Conservation (phyloP, 64 coral and sea anemone genomes). For the Dendrophyllia cribrosa region DNA sequence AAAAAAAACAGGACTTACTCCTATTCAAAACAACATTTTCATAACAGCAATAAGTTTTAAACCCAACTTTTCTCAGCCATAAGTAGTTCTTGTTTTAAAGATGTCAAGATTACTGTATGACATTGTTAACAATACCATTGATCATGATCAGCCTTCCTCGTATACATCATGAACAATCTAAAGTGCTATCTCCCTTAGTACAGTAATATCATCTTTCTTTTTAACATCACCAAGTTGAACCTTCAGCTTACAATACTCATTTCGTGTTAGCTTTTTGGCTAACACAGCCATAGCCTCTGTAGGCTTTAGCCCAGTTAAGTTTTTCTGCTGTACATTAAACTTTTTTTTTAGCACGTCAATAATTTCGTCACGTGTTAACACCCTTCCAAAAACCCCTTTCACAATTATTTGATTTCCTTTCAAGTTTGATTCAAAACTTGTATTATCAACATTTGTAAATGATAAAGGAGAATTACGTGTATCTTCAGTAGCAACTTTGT, state of each 20-base stretch:
- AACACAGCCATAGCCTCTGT: slow-evolving; percentile 60
- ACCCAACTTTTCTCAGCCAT: no score
- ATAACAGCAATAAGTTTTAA: no score
- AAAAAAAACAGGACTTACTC: no score
- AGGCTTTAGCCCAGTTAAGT: slow-evolving; percentile 43
- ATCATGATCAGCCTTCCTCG: no score
- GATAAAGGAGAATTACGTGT: no score
- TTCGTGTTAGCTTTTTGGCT: slow-evolving; percentile 32
- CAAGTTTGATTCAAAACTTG: neutral
- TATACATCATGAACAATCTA: neutral
- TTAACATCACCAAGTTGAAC: neutral
- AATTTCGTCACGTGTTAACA: slow-evolving; percentile 44
- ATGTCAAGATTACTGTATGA: neutral
- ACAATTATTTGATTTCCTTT: slow-evolving; percentile 43
- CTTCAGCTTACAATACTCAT: neutral
- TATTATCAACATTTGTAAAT: no score
- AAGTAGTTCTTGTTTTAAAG: no score
- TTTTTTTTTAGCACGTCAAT: slow-evolving; percentile 51
- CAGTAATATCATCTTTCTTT: neutral
- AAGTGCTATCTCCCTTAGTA: neutral
- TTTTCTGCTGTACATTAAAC: slow-evolving; percentile 49
- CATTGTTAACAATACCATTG: no score
- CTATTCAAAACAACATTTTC: no score
- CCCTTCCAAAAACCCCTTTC: slow-evolving; percentile 46
- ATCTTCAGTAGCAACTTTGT: neutral